Base-by-base conservation (phyloP, 2,113 vertebrate genomes). In the Alexandromys fortis region DNA sequence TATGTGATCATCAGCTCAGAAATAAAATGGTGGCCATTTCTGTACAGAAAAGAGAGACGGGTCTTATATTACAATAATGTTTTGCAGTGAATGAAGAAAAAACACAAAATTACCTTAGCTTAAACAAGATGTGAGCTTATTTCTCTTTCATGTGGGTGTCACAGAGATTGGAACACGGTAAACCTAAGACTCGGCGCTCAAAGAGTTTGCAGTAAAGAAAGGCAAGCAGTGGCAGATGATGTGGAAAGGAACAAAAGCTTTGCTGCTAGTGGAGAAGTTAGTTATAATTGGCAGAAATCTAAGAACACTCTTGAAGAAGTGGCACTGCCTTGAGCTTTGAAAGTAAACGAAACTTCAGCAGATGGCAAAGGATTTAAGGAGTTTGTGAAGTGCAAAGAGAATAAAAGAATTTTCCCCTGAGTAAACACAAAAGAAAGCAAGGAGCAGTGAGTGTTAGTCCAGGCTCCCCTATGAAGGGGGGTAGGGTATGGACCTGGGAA, bases 51-150 rank as follows among this genome's bases (percentile, higher is more conserved):
- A 92, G 3, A 45, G 24, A 33, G 12, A 65, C 78, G 7, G 9
- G 55, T 90, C 22, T 90, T 85, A 63, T 47, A 82, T 89, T 45
- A 88, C n/a, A 3, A 75, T 88, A 90, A 67, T 47, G 68, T 67
- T 87, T 93, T 22, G 5, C 55, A 65, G 7, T 83, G 49, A 94
- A 12, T 92, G 52, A 49, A 68, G 19, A 87, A 94, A 52, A 49
- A 55, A 55, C 47, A 68, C 30, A 94, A 87, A 92, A 88, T 94
- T 85, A 70, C 33, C 42, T 28, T 85, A 67, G 33, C 13, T 92
- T 92, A 81, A 95, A 88, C n/a, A 90, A 88, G 9, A 90, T 73
- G 47, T 35, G 33, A 92, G 42, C 85, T 96, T 90, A 92, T 75
- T 75, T 86, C 68, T 90, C n/a, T 94, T 90, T 94, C 70, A 67